These are phyloP conservation scores for Dryobota labecula DNA, from an alignment of 2,888 invertebrate genomes.

Conservation along the genomic window DNA sequence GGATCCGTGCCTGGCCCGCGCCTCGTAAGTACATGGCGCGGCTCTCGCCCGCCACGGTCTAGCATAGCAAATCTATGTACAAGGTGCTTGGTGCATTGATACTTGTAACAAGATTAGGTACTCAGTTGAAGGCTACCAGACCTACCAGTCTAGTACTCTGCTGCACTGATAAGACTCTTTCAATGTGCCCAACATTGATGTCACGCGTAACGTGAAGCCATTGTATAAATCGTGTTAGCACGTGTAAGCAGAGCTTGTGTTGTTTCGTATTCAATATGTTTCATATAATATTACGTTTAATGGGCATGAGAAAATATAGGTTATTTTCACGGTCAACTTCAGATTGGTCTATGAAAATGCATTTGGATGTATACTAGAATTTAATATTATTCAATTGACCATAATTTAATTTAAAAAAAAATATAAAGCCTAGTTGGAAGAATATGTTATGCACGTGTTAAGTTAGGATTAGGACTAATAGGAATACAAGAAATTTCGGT, in stretches of 20 bases:
- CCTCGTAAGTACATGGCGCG: background rate
- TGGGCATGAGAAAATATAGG: slow-evolving; percentile 10
- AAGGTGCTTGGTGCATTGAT: slow-evolving; percentile 20
- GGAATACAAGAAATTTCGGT: background rate
- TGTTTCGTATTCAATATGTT: slow-evolving; percentile 12
- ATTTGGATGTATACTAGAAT: no score
- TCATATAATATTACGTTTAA: slow-evolving; percentile 20
- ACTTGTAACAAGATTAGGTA: slow-evolving; percentile 49
- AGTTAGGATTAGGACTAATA: background rate
- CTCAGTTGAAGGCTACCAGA: slow-evolving; percentile 40
- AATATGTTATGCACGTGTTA: slow-evolving; percentile 10
- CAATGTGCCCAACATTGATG: slow-evolving; percentile 45
- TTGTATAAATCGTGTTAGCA: slow-evolving; percentile 64
- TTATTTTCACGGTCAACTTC: slow-evolving; percentile 9
- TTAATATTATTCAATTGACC: no score
- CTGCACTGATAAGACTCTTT: slow-evolving; percentile 50
- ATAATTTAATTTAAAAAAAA: no score
- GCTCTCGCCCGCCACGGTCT: background rate
- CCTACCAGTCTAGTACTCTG: slow-evolving; percentile 25
- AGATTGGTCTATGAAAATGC: background rate
- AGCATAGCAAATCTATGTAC: slow-evolving; percentile 22
- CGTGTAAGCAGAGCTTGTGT: slow-evolving; percentile 38
- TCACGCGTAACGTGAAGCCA: slow-evolving; percentile 58
- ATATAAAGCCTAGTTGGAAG: background rate
- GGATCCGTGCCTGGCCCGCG: background rate